Evolutionary conservation across 2,797 vertebrate species (phyloP).

Genomic region (Sternotherus odoratus): DNA sequence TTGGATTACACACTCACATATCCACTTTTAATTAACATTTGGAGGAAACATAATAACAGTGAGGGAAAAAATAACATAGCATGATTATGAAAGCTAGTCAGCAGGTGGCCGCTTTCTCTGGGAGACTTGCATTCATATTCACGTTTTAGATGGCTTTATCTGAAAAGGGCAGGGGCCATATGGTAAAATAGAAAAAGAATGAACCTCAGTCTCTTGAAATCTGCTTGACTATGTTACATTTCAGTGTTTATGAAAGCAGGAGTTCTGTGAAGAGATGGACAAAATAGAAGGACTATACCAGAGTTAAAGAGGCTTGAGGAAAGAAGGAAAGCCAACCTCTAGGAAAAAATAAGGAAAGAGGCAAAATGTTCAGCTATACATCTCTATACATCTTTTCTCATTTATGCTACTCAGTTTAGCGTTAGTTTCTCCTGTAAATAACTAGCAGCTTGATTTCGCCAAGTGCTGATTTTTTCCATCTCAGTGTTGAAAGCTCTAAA

Average conservation of each 20-base stretch:
- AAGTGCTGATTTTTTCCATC: not conserved
- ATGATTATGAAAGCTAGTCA: slow-evolving; percentile 22
- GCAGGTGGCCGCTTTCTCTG: not conserved
- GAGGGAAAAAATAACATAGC: slow-evolving; percentile 24
- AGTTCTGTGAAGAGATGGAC: not conserved
- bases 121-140: not conserved
- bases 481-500: not conserved
- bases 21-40: slow-evolving; percentile 69
- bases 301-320: not conserved
- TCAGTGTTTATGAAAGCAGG: not conserved
- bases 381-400: not conserved
- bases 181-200: not conserved
- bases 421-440: not conserved
- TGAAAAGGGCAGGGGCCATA: not conserved
- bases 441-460: not conserved
- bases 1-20: slow-evolving; percentile 49
- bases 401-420: not conserved
- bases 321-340: not conserved
- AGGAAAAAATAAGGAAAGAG: not conserved
- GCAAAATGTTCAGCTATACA: not conserved
- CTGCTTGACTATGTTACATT: not conserved
- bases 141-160: not conserved
- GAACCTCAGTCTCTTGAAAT: not conserved
- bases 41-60: slow-evolving; percentile 48
- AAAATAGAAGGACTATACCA: accelerated